phyloP scores from a whole-genome alignment of 1,140 invertebrate species.

The Drosophila truncata region DNA sequence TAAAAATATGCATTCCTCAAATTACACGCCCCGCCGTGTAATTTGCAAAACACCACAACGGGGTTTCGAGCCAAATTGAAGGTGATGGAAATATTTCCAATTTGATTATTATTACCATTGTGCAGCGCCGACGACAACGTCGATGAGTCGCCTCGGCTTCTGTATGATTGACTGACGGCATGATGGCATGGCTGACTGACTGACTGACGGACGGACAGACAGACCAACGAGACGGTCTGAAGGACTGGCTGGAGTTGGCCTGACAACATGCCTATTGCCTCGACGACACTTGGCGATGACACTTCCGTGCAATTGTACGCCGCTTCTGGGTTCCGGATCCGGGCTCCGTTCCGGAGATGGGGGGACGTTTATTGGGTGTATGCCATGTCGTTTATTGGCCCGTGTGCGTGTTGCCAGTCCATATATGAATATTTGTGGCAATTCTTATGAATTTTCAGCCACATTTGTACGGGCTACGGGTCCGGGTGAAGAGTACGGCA shows the following conservation, averaged over 20 bases:
- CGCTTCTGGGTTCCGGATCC: conserved; percentile 63
- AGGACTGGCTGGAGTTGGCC: conserved; percentile 29
- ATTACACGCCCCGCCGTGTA: conserved; percentile 23
- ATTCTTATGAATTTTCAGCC: conserved; percentile 81
- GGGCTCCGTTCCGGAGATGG: not conserved
- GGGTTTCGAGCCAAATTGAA: conserved; percentile 33
- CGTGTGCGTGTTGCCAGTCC: conserved; percentile 76
- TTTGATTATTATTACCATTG: conserved; percentile 54
- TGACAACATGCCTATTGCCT: conserved; percentile 73
- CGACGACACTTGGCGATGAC: conserved; percentile 78
- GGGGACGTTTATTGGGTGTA: conserved; percentile 70
- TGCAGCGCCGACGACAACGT: conserved; percentile 29
- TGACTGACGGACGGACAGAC: conserved; percentile 21
- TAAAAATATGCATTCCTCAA: conserved; percentile 47
- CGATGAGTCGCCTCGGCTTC: conserved; percentile 22
- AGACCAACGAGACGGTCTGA: conserved; percentile 8
- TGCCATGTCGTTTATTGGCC: conserved; percentile 58
- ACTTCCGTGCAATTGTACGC: conserved; percentile 80
- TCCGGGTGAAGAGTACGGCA: conserved; percentile 19
- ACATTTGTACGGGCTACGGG: conserved; percentile 37
- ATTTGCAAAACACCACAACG: conserved; percentile 32
- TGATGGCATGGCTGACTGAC: conserved; percentile 14
- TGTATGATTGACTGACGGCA: conserved; percentile 12
- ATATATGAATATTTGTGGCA: conserved; percentile 82
- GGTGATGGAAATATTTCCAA: conserved; percentile 52